These are phyloP conservation scores for Polyploca ridens DNA, from an alignment of 2,888 invertebrate species.

Conservation along the genomic window DNA sequence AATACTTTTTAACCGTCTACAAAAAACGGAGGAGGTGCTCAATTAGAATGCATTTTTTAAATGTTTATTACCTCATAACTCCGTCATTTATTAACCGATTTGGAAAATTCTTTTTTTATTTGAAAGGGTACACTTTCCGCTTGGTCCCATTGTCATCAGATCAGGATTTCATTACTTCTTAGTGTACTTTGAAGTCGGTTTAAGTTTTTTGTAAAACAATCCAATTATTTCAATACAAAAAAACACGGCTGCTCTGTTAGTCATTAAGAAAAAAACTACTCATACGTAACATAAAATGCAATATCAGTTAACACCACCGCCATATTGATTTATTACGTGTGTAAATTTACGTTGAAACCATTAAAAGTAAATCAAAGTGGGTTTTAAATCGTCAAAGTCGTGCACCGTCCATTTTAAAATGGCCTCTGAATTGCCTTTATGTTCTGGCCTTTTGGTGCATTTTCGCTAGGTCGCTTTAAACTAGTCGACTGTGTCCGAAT, in stretches of 20 bases:
- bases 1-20: too few species aligned
- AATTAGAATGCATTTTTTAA: too few species aligned
- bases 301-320: conserved; percentile 33
- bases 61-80: too few species aligned
- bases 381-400: conserved; percentile 66
- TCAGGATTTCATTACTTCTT: too few species aligned
- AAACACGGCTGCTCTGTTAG: not conserved
- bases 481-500: conserved; percentile 36
- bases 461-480: too few species aligned
- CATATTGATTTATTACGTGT: conserved; percentile 65
- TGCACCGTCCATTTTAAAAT: conserved; percentile 15
- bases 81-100: too few species aligned
- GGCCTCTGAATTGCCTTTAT: conserved; percentile 28
- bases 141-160: too few species aligned
- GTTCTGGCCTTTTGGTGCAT: conserved; percentile 11
- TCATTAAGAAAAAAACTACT: not conserved
- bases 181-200: too few species aligned
- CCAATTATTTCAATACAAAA: not conserved
- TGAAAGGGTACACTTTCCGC: too few species aligned
- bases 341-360: conserved; percentile 64
- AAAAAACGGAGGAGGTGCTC: too few species aligned
- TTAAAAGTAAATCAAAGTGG: conserved; percentile 69
- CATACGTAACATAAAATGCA: not conserved
- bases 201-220: too few species aligned
- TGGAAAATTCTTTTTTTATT: too few species aligned